phyloP scores from a whole-genome alignment of 2,797 vertebrate species.

The Australoheros facetus region DNA sequence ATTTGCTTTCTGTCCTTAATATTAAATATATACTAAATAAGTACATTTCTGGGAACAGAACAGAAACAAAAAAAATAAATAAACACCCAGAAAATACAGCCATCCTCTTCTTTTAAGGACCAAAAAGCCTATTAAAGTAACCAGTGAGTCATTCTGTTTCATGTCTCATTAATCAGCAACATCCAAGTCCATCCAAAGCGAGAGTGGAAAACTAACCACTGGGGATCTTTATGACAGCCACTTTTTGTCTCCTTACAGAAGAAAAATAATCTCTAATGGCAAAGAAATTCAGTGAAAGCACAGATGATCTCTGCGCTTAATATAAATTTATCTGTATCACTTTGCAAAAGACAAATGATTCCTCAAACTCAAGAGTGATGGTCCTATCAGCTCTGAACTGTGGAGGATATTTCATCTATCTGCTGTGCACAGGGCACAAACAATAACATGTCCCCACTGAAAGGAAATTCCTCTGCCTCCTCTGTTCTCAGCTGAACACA shows the following conservation, averaged over 20 bases:
- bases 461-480: conserved; percentile 85
- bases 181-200: conserved; percentile 7
- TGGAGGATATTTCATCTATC: conserved; percentile 77
- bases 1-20: not conserved
- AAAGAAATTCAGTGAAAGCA: conserved; percentile 6
- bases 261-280: not conserved
- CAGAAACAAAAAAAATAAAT: not conserved
- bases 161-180: conserved; percentile 17
- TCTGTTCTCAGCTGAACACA: conserved; percentile 79
- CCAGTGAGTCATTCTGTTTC: conserved; percentile 15
- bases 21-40: not conserved
- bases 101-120: conserved; percentile 8
- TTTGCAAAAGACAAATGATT: conserved; percentile 60
- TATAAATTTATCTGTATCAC: not conserved
- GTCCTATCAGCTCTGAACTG: conserved; percentile 71
- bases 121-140: conserved; percentile 21
- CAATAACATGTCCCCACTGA: conserved; percentile 86
- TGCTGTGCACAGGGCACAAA: conserved; percentile 81
- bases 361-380: conserved; percentile 68
- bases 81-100: conserved; percentile 4
- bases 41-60: conserved; percentile 16
- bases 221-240: conserved; percentile 17
- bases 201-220: conserved; percentile 3
- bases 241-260: conserved; percentile 7
- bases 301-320: not conserved